A percentile compares a stretch with the other conserved stretches of the same genome.
Conservation (phyloP, 2,888 invertebrate genomes). For the Rotaria macrura region DNA sequence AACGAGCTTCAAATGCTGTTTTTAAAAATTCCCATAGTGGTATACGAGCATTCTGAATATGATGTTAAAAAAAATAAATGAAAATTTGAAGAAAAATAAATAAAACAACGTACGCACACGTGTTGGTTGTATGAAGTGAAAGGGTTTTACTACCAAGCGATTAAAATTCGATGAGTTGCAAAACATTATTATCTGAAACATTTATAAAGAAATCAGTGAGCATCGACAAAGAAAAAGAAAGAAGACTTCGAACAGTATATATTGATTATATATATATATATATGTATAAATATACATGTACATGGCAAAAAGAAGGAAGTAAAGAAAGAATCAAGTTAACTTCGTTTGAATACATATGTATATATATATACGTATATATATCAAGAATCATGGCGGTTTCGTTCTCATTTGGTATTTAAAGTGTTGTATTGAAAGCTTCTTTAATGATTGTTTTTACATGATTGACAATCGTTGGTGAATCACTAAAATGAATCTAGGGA, state of each 20-base stretch:
- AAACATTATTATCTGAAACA: neutral
- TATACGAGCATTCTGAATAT: neutral
- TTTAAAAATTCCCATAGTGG: neutral
- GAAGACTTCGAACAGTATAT: neutral
- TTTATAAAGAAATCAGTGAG: neutral
- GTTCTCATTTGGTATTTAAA: too few species aligned
- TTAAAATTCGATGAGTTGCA: neutral
- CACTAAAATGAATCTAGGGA: neutral
- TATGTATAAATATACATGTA: neutral
- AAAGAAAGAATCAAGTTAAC: neutral
- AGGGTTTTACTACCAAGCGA: neutral
- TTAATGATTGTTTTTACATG: too few species aligned
- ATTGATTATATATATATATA: neutral
- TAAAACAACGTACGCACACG: neutral
- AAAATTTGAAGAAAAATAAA: neutral
- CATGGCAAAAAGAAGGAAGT: neutral
- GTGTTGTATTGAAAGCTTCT: too few species aligned
- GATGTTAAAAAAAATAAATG: neutral
- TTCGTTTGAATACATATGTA: too few species aligned
- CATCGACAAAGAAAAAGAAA: neutral
- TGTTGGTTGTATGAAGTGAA: neutral
- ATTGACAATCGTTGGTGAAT: neutral
- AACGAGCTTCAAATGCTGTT: neutral
- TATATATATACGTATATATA: neutral
- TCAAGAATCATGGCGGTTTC: neutral